Evolutionary conservation across 2,888 invertebrate genomes (phyloP), one percentile per base, ranked within the genome.

Genomic region (Drosophila ezoana): DNA sequence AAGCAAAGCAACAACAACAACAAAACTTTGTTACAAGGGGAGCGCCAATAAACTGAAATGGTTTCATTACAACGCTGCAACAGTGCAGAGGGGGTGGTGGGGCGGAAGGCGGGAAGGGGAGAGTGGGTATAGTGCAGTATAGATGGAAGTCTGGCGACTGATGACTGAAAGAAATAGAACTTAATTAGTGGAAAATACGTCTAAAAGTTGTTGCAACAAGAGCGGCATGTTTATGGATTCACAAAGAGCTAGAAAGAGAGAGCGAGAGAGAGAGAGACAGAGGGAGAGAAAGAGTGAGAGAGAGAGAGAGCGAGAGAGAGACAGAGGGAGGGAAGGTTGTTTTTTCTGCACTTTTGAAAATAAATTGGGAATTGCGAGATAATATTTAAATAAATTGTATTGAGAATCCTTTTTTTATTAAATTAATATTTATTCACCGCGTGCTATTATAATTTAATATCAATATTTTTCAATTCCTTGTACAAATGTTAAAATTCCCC

Each of bases 21-120:
- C 8, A 23, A 41, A 65, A 72, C 37, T 60, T 49, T 66, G 62
- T 56, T 54, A 41, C 48, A 60, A 61, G 51, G 62, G 68, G 63
- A 77, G 63, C 79, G 86, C 74, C 87, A 85, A 87, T 87, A 85
- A 82, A 87, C 81, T 84, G 85, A 81, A 82, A 81, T 87, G 79
- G 58, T 81, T 87, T 84, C 81, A 75, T 75, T 81, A 62, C 56
- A 83, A 57, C 40, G 16, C 40, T 40, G 40, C 40, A 52, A 40
- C 16, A 16, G 2, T 32, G 52, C 40, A 52, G 52, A 13, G 52
- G 38, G 23, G 20, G 10, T 37, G 23, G 14, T 4, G 10, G 5
- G 28, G 9, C 13, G 20, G 1, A 2, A 3, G 2, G 47, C 5
- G 16, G 47, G 4, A 3, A 10, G 1, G n/a, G 35, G 8, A 35